Percentiles rank a stretch among this genome's conserved stretches.
These are phyloP conservation scores for Sinopyrophorus schimmeli DNA, from an alignment of 2,888 invertebrate genomes.

Conservation along the genomic window DNA sequence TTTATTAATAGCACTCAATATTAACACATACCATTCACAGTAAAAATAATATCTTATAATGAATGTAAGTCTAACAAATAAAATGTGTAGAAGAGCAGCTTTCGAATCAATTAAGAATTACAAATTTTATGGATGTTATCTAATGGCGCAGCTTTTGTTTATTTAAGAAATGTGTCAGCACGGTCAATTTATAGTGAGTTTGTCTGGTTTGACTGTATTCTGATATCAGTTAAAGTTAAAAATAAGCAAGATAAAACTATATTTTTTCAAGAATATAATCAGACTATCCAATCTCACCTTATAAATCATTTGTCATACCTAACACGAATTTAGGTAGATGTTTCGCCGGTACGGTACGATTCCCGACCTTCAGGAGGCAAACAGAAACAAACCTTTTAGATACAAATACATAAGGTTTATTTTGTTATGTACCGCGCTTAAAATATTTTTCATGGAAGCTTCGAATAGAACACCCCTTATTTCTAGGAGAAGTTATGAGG, in stretches of 20 bases:
- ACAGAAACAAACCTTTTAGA: constrained; percentile 39
- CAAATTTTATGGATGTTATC: too few relatives aligned
- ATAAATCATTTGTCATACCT: constrained; percentile 50
- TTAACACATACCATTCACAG: too few relatives aligned
- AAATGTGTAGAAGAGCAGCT: too few relatives aligned
- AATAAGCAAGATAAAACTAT: constrained; percentile 13
- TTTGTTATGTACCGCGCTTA: constrained; percentile 34
- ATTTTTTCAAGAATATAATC: constrained; percentile 46
- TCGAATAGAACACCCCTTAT: constrained; percentile 45
- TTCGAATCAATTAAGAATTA: too few relatives aligned
- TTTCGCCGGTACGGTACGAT: constrained; percentile 46
- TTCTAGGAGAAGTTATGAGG: constrained; percentile 47
- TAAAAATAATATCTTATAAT: too few relatives aligned
- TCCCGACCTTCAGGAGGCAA: constrained; percentile 27
- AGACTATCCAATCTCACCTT: constrained; percentile 45
- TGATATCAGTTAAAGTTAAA: not conserved
- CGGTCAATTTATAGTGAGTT: too few relatives aligned
- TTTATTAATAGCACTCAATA: too few relatives aligned
- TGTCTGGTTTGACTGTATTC: not conserved
- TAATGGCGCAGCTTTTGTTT: too few relatives aligned
- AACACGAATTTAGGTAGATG: constrained; percentile 49
- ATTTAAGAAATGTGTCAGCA: too few relatives aligned
- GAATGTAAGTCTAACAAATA: too few relatives aligned
- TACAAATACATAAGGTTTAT: constrained; percentile 34
- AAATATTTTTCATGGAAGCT: constrained; percentile 37